Conservation (phyloP, 2,113 vertebrate genomes). For the Muntiacus muntjak region DNA sequence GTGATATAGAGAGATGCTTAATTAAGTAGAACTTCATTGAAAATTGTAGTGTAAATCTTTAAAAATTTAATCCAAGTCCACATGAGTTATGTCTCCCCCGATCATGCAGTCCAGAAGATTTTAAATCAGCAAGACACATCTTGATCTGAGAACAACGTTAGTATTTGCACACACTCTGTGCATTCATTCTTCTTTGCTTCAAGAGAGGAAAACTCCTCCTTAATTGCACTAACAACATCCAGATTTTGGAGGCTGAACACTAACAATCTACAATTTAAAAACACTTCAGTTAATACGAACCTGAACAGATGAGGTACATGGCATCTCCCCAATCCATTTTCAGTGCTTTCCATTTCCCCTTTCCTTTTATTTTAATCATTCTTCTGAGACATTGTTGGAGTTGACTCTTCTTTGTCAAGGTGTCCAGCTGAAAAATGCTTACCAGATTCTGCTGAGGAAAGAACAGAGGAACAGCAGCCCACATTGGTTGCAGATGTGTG, state of each 20-base stretch:
- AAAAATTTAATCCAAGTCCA: slow-evolving; percentile 68
- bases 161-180: slow-evolving; percentile 31
- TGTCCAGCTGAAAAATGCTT: slow-evolving; percentile 74
- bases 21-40: slow-evolving; percentile 75
- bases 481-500: slow-evolving; percentile 71
- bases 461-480: slow-evolving; percentile 35
- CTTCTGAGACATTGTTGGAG: slow-evolving; percentile 64
- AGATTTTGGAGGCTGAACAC: slow-evolving; percentile 65
- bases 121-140: slow-evolving; percentile 70
- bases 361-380: slow-evolving; percentile 60
- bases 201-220: slow-evolving; percentile 41
- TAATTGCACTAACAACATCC: slow-evolving; percentile 52
- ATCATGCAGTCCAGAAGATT: slow-evolving; percentile 67
- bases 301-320: slow-evolving; percentile 43
- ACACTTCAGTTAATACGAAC: slow-evolving; percentile 60
- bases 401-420: background rate
- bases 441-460: slow-evolving; percentile 60
- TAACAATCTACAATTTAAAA: slow-evolving; percentile 69
- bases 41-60: slow-evolving; percentile 73
- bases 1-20: slow-evolving; percentile 70
- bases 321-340: background rate
- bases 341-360: background rate
- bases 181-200: slow-evolving; percentile 48
- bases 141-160: slow-evolving; percentile 39
- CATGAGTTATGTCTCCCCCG: slow-evolving; percentile 60